These are phyloP conservation scores for Alosa sapidissima DNA, from an alignment of 2,797 vertebrate species.

Conservation along the genomic window DNA sequence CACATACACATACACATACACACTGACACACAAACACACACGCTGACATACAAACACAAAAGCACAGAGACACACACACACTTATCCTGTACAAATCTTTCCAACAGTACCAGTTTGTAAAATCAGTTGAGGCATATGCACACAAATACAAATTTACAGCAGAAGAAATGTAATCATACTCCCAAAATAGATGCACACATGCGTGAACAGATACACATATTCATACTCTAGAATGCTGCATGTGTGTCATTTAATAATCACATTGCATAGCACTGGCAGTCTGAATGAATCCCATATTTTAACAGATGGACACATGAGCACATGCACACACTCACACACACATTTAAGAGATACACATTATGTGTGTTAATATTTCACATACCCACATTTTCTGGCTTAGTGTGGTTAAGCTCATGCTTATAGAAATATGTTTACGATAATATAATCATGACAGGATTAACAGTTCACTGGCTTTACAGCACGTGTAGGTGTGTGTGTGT, in stretches of 20 bases:
- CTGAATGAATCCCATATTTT: neutral
- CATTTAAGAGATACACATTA: neutral
- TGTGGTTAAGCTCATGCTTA: neutral
- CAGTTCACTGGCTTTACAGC: neutral
- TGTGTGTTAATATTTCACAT: neutral
- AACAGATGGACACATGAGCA: neutral
- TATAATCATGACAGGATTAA: constrained; percentile 20
- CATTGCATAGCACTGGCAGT: neutral
- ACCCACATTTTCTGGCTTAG: constrained; percentile 1
- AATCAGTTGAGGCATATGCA: too few relatives aligned
- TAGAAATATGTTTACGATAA: constrained; percentile 7
- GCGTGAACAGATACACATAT: too few relatives aligned
- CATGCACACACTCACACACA: constrained; percentile 2
- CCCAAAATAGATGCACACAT: too few relatives aligned
- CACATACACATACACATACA: too few relatives aligned
- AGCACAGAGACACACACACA: neutral
- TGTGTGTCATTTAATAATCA: neutral
- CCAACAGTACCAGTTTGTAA: too few relatives aligned
- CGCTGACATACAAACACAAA: neutral
- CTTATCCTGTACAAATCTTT: too few relatives aligned
- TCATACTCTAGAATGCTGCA: too few relatives aligned
- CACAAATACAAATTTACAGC: too few relatives aligned
- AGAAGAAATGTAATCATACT: too few relatives aligned
- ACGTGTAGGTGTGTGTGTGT: constrained; percentile 12
- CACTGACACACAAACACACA: neutral